Evolutionary conservation across 2,797 vertebrate species (phyloP).

Genomic region (Myripristis jacobus): DNA sequence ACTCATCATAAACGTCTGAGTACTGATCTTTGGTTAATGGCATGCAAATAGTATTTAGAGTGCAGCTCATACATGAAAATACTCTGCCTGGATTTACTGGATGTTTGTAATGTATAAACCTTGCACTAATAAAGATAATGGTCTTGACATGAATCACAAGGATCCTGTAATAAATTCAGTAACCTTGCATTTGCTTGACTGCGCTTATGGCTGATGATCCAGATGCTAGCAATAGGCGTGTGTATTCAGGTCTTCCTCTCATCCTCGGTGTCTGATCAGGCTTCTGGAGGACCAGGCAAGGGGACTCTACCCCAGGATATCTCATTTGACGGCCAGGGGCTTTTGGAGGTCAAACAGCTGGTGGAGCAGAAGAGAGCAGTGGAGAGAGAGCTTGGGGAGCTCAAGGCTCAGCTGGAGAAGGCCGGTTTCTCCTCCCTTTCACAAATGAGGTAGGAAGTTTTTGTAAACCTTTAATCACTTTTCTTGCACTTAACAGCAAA

Average conservation of each 20-base stretch:
- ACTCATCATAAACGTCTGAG: neutral
- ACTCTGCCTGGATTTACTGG: too few species aligned
- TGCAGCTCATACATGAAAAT: too few species aligned
- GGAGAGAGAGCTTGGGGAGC: slow-evolving; percentile 86
- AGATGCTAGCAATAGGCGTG: neutral
- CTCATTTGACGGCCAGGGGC: slow-evolving; percentile 68
- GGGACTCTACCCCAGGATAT: slow-evolving; percentile 42
- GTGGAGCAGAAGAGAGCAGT: slow-evolving; percentile 84
- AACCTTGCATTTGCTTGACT: too few species aligned
- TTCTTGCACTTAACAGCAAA: too few species aligned
- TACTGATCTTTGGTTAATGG: neutral
- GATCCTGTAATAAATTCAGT: too few species aligned
- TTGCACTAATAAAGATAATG: too few species aligned
- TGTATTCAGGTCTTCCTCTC: neutral
- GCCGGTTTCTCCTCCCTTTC: slow-evolving; percentile 89
- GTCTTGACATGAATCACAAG: too few species aligned
- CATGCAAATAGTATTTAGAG: neutral
- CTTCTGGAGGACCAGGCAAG: slow-evolving; percentile 45
- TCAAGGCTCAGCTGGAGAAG: slow-evolving; percentile 90
- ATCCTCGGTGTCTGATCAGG: slow-evolving; percentile 36
- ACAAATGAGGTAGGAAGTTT: slow-evolving; percentile 86
- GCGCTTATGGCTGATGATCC: neutral
- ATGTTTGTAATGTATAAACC: too few species aligned
- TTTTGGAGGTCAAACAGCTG: slow-evolving; percentile 81
- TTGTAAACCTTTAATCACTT: neutral